Evolutionary conservation across 2,113 vertebrate species (phyloP).

Genomic region (Callopanchax toddi): DNA sequence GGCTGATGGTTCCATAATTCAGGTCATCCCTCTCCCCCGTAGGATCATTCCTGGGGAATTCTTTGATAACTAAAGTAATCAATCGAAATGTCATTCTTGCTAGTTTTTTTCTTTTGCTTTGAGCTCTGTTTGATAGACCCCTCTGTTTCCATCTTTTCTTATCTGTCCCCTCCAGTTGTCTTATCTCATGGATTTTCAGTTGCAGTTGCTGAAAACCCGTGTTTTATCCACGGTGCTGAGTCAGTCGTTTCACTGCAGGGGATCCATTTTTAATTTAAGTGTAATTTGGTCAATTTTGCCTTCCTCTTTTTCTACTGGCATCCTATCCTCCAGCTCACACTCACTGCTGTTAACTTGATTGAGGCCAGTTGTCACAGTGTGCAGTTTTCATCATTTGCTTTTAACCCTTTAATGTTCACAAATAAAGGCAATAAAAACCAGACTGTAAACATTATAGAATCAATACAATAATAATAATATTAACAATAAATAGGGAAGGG

Average conservation of each 20-base stretch:
- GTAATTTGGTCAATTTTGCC: constrained; percentile 57
- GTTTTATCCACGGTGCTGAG: constrained; percentile 52
- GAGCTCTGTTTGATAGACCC: constrained; percentile 29
- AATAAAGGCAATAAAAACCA: too few relatives aligned
- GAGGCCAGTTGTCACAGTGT: constrained; percentile 59
- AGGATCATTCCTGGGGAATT: constrained; percentile 50
- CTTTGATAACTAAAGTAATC: constrained; percentile 59
- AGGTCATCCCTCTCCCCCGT: constrained; percentile 26
- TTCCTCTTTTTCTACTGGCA: constrained; percentile 49
- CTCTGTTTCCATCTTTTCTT: not conserved
- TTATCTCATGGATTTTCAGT: constrained; percentile 56
- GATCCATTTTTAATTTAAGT: constrained; percentile 57
- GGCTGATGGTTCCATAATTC: constrained; percentile 44
- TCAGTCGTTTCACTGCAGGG: constrained; percentile 46
- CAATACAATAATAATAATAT: too few relatives aligned
- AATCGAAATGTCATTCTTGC: constrained; percentile 63
- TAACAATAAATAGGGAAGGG: too few relatives aligned
- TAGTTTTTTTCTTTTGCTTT: constrained; percentile 50
- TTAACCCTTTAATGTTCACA: not conserved
- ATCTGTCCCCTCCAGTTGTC: constrained; percentile 8
- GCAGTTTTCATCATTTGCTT: constrained; percentile 42
- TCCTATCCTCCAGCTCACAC: constrained; percentile 38
- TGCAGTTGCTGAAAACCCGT: constrained; percentile 44
- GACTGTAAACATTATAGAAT: too few relatives aligned
- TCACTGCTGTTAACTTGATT: constrained; percentile 56